Evolutionary conservation across 2,797 vertebrate genomes (phyloP).

Genomic region (Botia kubotai): DNA sequence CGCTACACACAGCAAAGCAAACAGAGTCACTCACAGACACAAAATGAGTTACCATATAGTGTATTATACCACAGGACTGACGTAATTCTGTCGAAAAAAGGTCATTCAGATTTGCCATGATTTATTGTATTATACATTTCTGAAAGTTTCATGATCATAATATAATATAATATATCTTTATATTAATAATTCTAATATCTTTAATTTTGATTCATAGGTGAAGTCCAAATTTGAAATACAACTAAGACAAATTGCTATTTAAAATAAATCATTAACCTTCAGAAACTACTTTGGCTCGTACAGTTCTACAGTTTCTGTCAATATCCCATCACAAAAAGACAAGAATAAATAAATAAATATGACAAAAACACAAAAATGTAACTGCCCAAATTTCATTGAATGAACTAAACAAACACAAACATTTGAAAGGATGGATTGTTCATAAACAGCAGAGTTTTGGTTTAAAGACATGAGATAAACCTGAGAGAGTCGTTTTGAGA

Average conservation of each 20-base stretch:
- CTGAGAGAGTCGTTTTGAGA: slow-evolving; percentile 64
- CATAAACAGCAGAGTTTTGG: slow-evolving; percentile 29
- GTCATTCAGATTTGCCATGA: background rate
- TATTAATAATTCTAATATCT: background rate
- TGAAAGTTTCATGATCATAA: background rate
- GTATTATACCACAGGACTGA: background rate
- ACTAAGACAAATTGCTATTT: slow-evolving; percentile 4
- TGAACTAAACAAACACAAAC: background rate
- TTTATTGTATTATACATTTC: slow-evolving; percentile 31
- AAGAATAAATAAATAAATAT: slow-evolving; percentile 44
- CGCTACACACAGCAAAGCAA: background rate
- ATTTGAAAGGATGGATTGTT: slow-evolving; percentile 13
- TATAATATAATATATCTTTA: no score
- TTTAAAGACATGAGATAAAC: slow-evolving; percentile 73
- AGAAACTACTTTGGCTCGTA: background rate
- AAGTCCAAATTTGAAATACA: background rate
- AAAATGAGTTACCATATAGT: background rate
- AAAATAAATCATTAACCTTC: background rate
- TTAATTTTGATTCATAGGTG: background rate
- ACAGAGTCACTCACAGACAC: background rate
- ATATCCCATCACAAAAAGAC: slow-evolving; percentile 13
- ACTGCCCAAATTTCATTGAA: slow-evolving; percentile 29
- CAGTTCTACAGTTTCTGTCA: background rate
- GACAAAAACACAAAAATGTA: slow-evolving; percentile 7
- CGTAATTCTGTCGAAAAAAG: background rate